A percentile compares a stretch with the other conserved stretches of the same genome.
Evolutionary conservation across 2,888 invertebrate species (phyloP).

Genomic region (Dicycla oo): DNA sequence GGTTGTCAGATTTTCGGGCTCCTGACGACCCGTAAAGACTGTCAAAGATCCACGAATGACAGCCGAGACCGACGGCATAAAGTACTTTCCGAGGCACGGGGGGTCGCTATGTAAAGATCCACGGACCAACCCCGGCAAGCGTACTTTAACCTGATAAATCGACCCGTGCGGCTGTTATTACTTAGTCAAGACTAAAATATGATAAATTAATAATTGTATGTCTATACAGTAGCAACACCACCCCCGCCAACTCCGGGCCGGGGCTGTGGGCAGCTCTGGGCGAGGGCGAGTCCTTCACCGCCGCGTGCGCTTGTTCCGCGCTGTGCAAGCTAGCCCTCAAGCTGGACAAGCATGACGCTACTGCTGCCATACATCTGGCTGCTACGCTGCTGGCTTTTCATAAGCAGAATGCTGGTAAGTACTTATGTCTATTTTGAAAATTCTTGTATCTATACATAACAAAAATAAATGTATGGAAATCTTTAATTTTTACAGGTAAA

Average conservation of each 20-base stretch:
- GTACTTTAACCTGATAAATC: too few species aligned
- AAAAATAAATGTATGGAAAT: not conserved
- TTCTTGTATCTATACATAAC: not conserved
- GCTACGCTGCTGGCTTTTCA: constrained; percentile 93
- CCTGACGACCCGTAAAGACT: too few species aligned
- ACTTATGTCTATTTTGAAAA: not conserved
- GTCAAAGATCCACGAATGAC: too few species aligned
- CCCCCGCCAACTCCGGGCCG: constrained; percentile 77
- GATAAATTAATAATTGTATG: accelerated
- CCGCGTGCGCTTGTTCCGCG: constrained; percentile 97
- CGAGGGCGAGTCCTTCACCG: constrained; percentile 99
- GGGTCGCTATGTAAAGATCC: too few species aligned
- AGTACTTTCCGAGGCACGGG: too few species aligned
- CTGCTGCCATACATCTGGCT: constrained; percentile 97
- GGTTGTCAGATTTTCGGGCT: too few species aligned
- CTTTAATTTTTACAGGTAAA: not conserved
- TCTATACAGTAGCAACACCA: not conserved
- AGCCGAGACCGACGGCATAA: too few species aligned
- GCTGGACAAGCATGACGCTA: constrained; percentile 73
- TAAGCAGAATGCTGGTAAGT: constrained; percentile 70
- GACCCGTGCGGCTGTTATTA: too few species aligned
- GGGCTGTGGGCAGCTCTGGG: constrained; percentile 95
- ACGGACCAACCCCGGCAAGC: too few species aligned
- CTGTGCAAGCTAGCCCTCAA: constrained; percentile 96
- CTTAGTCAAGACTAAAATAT: too few species aligned